Percentiles rank a stretch among this genome's conserved stretches.
Conservation (phyloP, 2,797 vertebrate genomes). For the Sebastes dallii region DNA sequence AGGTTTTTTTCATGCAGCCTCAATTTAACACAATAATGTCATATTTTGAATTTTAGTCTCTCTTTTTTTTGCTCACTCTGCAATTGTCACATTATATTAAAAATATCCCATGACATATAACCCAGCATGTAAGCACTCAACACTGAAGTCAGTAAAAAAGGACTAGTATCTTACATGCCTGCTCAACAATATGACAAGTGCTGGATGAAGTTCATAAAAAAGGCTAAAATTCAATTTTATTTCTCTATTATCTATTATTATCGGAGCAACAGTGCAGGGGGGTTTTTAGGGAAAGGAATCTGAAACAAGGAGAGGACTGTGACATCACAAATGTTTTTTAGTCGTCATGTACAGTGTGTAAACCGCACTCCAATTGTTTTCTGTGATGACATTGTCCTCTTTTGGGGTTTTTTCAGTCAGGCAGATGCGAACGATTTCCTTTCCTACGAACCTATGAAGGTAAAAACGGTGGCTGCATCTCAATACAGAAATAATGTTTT, state of each 20-base stretch:
- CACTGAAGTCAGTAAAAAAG: neutral
- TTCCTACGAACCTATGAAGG: constrained; percentile 35
- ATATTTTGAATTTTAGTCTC: constrained; percentile 23
- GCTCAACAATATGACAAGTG: neutral
- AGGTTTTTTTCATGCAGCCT: constrained; percentile 41
- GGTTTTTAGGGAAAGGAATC: constrained; percentile 57
- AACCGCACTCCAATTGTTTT: neutral
- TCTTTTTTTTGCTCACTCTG: constrained; percentile 1
- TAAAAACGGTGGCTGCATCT: constrained; percentile 43
- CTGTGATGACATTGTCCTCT: constrained; percentile 53
- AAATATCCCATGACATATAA: neutral
- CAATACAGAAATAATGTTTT: constrained; percentile 35
- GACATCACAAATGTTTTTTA: constrained; percentile 41
- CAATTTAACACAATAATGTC: constrained; percentile 32
- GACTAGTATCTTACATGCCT: neutral
- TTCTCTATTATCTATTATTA: neutral
- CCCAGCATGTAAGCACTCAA: neutral
- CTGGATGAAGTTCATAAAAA: neutral
- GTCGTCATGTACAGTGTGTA: neutral
- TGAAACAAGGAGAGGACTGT: constrained; percentile 59
- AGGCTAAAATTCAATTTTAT: constrained; percentile 22
- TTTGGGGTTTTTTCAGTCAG: constrained; percentile 44
- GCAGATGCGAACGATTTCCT: constrained; percentile 59
- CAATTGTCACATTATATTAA: constrained; percentile 5
- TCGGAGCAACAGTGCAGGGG: constrained; percentile 11